A percentile compares a stretch with the other conserved stretches of the same genome.
Conservation (phyloP, 2,797 vertebrate genomes). For the Macroramphosus scolopax region DNA sequence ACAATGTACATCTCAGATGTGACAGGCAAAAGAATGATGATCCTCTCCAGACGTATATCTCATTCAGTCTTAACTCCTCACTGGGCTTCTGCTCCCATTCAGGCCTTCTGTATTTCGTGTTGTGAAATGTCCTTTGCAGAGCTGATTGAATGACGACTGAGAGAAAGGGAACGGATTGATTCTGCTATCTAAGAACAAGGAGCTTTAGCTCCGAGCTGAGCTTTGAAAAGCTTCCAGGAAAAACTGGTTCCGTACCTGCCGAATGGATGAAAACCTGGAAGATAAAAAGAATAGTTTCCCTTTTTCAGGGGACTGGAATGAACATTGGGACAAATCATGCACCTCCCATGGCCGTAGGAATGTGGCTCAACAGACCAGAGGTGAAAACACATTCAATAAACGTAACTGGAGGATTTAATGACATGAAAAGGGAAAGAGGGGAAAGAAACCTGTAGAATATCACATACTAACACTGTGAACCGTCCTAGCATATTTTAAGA, state of each 20-base stretch:
- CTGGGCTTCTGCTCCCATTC: too few species aligned
- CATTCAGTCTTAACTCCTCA: constrained; percentile 15
- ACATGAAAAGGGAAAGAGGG: constrained; percentile 24
- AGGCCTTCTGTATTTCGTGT: too few species aligned
- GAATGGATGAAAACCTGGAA: constrained; percentile 48
- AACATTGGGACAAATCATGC: constrained; percentile 47
- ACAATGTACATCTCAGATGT: constrained; percentile 62
- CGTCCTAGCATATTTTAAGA: constrained; percentile 32
- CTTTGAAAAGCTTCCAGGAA: constrained; percentile 15
- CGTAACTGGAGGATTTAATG: constrained; percentile 27
- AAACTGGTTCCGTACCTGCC: constrained; percentile 33
- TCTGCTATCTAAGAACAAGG: constrained; percentile 19
- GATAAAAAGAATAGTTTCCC: constrained; percentile 23
- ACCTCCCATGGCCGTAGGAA: constrained; percentile 47
- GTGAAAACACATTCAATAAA: constrained; percentile 53
- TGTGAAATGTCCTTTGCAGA: not conserved
- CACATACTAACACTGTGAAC: constrained; percentile 21
- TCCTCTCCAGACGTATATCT: constrained; percentile 18
- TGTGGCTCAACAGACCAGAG: constrained; percentile 36
- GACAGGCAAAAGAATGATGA: constrained; percentile 42
- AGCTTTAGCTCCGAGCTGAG: not conserved
- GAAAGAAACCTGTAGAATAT: constrained; percentile 37
- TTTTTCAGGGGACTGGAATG: constrained; percentile 19
- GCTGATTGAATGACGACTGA: not conserved
- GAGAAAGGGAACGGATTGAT: constrained; percentile 28